A percentile compares a stretch with the other conserved stretches of the same genome.
Conservation (phyloP, 2,797 vertebrate genomes). For the Enteromius radiatus region DNA sequence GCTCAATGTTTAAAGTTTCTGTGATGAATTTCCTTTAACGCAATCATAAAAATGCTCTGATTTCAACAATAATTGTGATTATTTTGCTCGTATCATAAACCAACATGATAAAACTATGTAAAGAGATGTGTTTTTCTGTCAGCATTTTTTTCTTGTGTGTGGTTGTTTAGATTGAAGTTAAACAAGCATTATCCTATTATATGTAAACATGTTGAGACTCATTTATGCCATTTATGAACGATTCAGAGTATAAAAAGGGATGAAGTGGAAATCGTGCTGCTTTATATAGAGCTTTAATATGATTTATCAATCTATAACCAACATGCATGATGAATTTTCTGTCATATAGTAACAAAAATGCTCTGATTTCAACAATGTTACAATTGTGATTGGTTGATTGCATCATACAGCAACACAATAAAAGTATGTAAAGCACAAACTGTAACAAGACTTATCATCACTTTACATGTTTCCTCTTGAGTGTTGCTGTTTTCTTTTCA, state of each 20-base stretch:
- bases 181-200: too few relatives aligned
- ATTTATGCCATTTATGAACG: neutral
- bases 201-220: neutral
- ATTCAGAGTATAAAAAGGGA: neutral
- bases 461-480: neutral
- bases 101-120: neutral
- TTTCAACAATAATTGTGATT: neutral
- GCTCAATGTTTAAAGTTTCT: neutral
- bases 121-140: neutral
- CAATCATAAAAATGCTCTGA: neutral
- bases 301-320: neutral
- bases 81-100: neutral
- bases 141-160: neutral
- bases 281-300: neutral
- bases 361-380: neutral
- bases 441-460: neutral
- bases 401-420: slow-evolving; percentile 10
- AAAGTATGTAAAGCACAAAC: slow-evolving; percentile 7
- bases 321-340: neutral
- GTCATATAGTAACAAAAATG: neutral
- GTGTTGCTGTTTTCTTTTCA: neutral
- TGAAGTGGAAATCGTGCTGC: neutral
- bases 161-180: neutral
- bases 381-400: neutral
- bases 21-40: neutral